A percentile compares a stretch with the other conserved stretches of the same genome.
phyloP scores from a whole-genome alignment of 2,888 invertebrate species.

The Nomada fucata region DNA sequence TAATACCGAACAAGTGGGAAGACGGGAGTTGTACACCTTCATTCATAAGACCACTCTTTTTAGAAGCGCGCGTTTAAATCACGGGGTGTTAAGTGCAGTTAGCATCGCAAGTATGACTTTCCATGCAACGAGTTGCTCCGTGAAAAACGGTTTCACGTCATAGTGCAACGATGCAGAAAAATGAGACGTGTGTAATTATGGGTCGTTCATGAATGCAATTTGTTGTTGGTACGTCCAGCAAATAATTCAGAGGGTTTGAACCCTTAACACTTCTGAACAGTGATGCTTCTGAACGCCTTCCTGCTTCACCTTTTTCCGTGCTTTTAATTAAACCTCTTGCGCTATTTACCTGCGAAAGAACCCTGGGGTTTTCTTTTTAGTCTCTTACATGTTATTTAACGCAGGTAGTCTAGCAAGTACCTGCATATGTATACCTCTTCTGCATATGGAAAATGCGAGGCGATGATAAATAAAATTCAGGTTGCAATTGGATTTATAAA shows the following conservation, averaged over 20 bases:
- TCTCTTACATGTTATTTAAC: not conserved
- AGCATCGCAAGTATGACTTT: conserved; percentile 34
- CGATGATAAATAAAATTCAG: too few species aligned
- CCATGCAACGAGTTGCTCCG: conserved; percentile 36
- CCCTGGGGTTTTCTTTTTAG: not conserved
- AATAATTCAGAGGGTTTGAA: conserved; percentile 24
- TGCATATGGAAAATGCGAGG: too few species aligned
- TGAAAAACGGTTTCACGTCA: conserved; percentile 34
- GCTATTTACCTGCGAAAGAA: not conserved
- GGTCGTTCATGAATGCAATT: conserved; percentile 12
- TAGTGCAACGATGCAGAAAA: conserved; percentile 28
- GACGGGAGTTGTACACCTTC: conserved; percentile 12
- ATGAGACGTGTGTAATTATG: conserved; percentile 29
- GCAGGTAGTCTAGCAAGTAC: not conserved
- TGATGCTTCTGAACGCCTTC: too few species aligned
- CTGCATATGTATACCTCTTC: too few species aligned
- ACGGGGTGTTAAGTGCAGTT: conserved; percentile 42
- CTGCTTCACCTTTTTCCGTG: too few species aligned
- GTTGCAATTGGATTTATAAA: too few species aligned
- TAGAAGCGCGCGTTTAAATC: conserved; percentile 29
- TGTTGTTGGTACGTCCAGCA: not conserved
- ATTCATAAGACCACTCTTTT: conserved; percentile 21
- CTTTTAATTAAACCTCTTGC: too few species aligned
- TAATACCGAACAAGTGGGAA: conserved; percentile 20
- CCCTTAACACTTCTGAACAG: not conserved